Conservation (phyloP, 2,888 invertebrate species). For the Copidosoma aretas region DNA sequence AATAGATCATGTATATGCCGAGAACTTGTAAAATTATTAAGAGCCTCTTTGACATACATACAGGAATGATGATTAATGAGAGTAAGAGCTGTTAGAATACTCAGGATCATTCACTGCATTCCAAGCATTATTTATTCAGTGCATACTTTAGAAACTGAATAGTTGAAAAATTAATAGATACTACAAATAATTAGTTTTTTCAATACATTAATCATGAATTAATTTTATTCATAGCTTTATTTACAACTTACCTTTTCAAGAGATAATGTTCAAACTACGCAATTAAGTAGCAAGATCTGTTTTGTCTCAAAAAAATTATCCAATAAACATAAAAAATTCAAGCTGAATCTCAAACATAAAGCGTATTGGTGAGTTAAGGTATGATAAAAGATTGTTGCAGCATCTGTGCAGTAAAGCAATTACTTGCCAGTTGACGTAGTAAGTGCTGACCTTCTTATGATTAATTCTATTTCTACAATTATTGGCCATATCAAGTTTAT, state of each 20-base stretch:
- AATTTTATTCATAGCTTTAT: background rate
- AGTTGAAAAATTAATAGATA: background rate
- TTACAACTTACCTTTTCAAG: background rate
- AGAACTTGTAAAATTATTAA: background rate
- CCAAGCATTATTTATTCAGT: background rate
- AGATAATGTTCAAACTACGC: background rate
- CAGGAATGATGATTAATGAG: background rate
- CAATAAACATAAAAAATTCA: background rate
- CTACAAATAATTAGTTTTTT: background rate
- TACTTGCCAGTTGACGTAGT: slow-evolving; percentile 23
- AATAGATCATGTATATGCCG: background rate
- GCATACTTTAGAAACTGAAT: background rate
- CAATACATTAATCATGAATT: background rate
- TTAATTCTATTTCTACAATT: slow-evolving; percentile 29
- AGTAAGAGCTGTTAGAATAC: background rate
- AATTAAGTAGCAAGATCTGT: background rate
- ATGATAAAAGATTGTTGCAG: slow-evolving; percentile 30
- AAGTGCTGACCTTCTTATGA: slow-evolving; percentile 34
- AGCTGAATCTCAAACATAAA: background rate
- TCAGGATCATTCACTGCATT: background rate
- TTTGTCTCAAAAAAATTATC: background rate
- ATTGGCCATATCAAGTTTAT: slow-evolving; percentile 32
- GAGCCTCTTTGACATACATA: background rate
- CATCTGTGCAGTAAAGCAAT: slow-evolving; percentile 29
- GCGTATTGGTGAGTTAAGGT: slow-evolving; percentile 6